phyloP scores from a whole-genome alignment of 2,113 vertebrate genomes.

The Coturnix japonica region DNA sequence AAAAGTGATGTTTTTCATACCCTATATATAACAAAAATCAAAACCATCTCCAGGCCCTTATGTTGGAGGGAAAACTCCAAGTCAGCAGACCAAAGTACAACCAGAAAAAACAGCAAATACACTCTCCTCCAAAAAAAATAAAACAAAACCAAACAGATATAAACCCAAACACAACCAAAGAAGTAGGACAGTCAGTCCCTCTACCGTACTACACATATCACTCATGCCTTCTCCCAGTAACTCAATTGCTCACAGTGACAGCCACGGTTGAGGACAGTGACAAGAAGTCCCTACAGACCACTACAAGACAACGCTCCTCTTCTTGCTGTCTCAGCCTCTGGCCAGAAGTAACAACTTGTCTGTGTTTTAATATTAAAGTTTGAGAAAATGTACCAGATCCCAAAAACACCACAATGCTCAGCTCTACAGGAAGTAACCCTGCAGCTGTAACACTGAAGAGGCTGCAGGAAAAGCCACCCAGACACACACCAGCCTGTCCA shows the following conservation, averaged over 20 bases:
- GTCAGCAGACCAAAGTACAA: not conserved
- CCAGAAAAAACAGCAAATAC: not conserved
- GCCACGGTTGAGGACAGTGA: not conserved
- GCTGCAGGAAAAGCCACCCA: not conserved
- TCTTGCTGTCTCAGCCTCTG: fast-evolving
- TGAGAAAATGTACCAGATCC: not conserved
- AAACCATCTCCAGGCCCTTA: not conserved
- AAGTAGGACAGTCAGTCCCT: not conserved
- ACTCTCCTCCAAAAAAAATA: not conserved
- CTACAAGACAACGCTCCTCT: not conserved
- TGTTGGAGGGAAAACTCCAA: not conserved
- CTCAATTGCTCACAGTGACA: not conserved
- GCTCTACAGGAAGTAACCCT: not conserved
- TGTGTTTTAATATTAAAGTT: not conserved
- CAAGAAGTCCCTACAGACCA: not conserved
- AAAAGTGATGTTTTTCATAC: not conserved
- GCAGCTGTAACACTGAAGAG: not conserved
- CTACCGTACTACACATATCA: not conserved
- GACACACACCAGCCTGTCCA: not conserved
- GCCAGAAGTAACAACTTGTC: not conserved
- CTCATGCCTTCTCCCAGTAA: not conserved
- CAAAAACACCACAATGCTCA: not conserved
- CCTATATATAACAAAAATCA: not conserved
- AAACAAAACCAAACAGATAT: not conserved
- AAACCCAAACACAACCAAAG: not conserved